Percentiles rank a stretch among this genome's conserved stretches.
phyloP scores from a whole-genome alignment of 2,888 invertebrate genomes.

The Heteromyza rotundicornis region DNA sequence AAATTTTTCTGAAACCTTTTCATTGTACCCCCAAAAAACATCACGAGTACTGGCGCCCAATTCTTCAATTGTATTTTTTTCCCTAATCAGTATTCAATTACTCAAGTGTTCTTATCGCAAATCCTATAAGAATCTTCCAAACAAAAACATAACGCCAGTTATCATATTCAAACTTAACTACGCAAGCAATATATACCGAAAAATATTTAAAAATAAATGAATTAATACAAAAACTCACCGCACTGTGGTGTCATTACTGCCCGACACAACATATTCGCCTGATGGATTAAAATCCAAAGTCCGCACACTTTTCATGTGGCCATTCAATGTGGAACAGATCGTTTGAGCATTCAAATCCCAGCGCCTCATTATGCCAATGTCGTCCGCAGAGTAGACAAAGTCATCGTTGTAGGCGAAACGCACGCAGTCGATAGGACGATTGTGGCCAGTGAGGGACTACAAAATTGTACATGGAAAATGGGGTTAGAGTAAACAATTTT shows the following conservation, averaged over 20 bases:
- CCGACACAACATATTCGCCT: constrained; percentile 92
- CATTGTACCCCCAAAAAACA: no score
- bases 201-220: no score
- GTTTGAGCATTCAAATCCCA: constrained; percentile 89
- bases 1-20: no score
- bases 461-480: no score
- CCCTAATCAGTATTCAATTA: no score
- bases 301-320: constrained; percentile 81
- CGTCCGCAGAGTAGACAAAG: constrained; percentile 92
- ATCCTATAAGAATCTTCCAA: no score
- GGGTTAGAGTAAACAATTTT: background rate
- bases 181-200: no score
- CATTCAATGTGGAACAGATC: constrained; percentile 60
- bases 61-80: no score
- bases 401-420: constrained; percentile 94
- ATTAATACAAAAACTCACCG: constrained; percentile 50
- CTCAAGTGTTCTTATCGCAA: no score
- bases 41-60: no score
- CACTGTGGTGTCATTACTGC: constrained; percentile 84
- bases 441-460: constrained; percentile 91
- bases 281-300: constrained; percentile 97
- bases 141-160: no score
- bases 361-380: constrained; percentile 91
- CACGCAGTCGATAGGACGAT: constrained; percentile 92
- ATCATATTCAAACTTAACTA: no score